These are phyloP conservation scores for Eubasilissa regina DNA, from an alignment of 1,140 invertebrate genomes.

Conservation along the genomic window DNA sequence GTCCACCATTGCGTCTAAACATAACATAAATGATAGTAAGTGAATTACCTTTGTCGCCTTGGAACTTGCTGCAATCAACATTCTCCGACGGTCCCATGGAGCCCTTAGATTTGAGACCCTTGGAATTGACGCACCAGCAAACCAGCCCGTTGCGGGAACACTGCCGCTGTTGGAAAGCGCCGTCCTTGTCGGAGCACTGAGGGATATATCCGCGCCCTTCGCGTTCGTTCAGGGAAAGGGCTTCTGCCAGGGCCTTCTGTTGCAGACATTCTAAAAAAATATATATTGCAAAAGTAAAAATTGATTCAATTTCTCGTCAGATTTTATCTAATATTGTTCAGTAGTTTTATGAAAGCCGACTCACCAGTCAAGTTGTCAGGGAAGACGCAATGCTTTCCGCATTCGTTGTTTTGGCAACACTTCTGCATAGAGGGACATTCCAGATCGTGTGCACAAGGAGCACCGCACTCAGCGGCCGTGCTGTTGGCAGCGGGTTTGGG, in stretches of 20 bases:
- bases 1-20: too few relatives aligned
- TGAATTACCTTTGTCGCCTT: slow-evolving; percentile 44
- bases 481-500: slow-evolving; percentile 67
- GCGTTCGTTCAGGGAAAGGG: slow-evolving; percentile 83
- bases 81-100: slow-evolving; percentile 83
- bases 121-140: slow-evolving; percentile 88
- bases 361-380: slow-evolving; percentile 79
- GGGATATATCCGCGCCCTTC: slow-evolving; percentile 88
- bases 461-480: slow-evolving; percentile 73
- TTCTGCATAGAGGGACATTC: slow-evolving; percentile 86
- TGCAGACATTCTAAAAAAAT: slow-evolving; percentile 77
- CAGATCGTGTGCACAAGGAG: slow-evolving; percentile 81
- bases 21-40: not conserved
- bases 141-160: slow-evolving; percentile 88
- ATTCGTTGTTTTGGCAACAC: slow-evolving; percentile 82
- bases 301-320: too few relatives aligned
- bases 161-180: slow-evolving; percentile 80
- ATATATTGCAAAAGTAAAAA: too few relatives aligned
- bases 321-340: not conserved
- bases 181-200: slow-evolving; percentile 80
- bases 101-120: slow-evolving; percentile 82
- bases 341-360: not conserved
- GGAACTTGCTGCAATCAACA: slow-evolving; percentile 75
- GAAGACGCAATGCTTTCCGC: slow-evolving; percentile 79
- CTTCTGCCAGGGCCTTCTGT: slow-evolving; percentile 83